Conservation (phyloP, 2,888 invertebrate genomes). For the Apamea monoglypha region DNA sequence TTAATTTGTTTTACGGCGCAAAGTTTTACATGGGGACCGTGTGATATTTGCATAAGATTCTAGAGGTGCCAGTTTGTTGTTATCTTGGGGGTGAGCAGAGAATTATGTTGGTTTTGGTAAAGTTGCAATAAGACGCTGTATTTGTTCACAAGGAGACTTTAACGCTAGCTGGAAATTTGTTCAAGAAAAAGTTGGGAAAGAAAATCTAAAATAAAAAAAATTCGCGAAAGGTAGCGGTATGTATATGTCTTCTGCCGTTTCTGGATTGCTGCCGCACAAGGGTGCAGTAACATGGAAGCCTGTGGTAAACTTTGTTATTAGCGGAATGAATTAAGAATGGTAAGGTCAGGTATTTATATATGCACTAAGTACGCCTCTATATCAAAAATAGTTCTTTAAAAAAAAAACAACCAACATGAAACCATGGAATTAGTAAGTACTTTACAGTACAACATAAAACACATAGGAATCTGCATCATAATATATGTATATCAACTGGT, state of each 20-base stretch:
- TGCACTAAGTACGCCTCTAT: too few species aligned
- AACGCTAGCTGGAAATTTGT: not conserved
- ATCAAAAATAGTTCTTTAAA: not conserved
- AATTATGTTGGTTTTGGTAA: constrained; percentile 10
- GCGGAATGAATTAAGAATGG: too few species aligned
- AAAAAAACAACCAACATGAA: not conserved
- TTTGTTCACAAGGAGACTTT: not conserved
- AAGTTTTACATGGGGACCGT: constrained; percentile 72
- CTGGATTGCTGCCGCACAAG: not conserved
- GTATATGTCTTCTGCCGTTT: not conserved
- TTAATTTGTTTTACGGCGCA: constrained; percentile 76
- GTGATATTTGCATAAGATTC: constrained; percentile 67
- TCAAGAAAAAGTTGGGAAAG: not conserved
- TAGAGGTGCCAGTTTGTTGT: constrained; percentile 54
- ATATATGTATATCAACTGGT: not conserved
- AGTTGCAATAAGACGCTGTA: not conserved
- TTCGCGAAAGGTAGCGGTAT: not conserved
- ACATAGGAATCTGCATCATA: not conserved
- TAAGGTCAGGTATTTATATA: too few species aligned
- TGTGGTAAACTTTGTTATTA: not conserved
- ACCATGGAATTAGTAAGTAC: not conserved
- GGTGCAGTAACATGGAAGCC: too few species aligned
- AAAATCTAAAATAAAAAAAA: not conserved
- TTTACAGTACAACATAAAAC: not conserved
- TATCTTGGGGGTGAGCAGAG: constrained; percentile 29